These are phyloP conservation scores for Bradypodion pumilum DNA, from an alignment of 2,797 vertebrate genomes.

Conservation along the genomic window DNA sequence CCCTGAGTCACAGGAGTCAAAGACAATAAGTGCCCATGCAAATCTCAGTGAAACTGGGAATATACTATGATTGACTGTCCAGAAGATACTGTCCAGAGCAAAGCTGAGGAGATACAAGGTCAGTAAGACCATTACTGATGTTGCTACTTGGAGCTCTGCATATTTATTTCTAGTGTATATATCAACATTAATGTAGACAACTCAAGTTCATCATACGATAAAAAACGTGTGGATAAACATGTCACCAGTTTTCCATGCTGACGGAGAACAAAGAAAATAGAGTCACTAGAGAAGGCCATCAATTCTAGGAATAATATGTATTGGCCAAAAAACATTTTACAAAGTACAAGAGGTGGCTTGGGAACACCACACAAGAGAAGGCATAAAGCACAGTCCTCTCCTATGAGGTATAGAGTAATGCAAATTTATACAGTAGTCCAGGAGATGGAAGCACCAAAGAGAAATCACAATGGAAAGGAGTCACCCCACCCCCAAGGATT, in stretches of 20 bases:
- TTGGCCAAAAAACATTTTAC: slow-evolving; percentile 42
- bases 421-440: slow-evolving; percentile 26
- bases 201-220: too few relatives aligned
- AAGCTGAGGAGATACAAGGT: slow-evolving; percentile 55
- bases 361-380: slow-evolving; percentile 56
- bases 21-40: slow-evolving; percentile 52
- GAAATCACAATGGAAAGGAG: slow-evolving; percentile 38
- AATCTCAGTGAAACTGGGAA: slow-evolving; percentile 24
- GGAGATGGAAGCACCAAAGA: slow-evolving; percentile 42
- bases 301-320: slow-evolving; percentile 46
- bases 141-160: slow-evolving; percentile 48
- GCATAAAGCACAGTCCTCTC: slow-evolving; percentile 43
- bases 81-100: slow-evolving; percentile 55
- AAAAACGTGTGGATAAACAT: not conserved
- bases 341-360: slow-evolving; percentile 40
- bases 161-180: slow-evolving; percentile 27
- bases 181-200: too few relatives aligned
- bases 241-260: slow-evolving; percentile 44
- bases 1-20: slow-evolving; percentile 58
- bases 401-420: slow-evolving; percentile 30
- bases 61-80: slow-evolving; percentile 52
- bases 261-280: slow-evolving; percentile 46
- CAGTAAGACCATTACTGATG: slow-evolving; percentile 53
- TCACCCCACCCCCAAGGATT: slow-evolving; percentile 25
- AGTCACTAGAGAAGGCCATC: slow-evolving; percentile 48